Evolutionary conservation across 2,888 invertebrate species (phyloP), one percentile per base, ranked within the genome.

Genomic region (Drosophila demipolita): DNA sequence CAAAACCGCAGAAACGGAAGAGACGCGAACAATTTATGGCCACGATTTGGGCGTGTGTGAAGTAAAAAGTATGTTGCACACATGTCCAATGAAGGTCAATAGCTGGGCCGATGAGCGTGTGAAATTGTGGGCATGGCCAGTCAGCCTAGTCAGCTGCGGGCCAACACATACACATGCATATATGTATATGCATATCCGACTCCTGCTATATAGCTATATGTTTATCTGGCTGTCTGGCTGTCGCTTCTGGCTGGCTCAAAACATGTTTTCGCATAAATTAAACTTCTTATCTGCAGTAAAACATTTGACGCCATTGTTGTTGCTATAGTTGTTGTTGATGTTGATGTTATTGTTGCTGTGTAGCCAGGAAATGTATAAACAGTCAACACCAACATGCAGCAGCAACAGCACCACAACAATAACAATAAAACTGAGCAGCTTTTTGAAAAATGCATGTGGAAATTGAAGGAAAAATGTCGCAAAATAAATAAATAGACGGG

Each of bases 251-350:
- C 67, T 75, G 74, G 75, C 81, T 76, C 78, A 88, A 87, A 88
- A 87, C 90, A 90, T 90, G 90, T 84, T 87, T 90, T 87, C 90
- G 90, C 90, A 90, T 90, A 90, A 90, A 90, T 90, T 90, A 87
- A 90, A 83, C 81, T 87, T 89, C 90, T 90, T 90, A 90, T 90
- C 90, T 82, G 87, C 81, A 82, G 78, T 85, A 80, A 81, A 89
- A 80, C 90, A 91, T 88, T 88, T 89, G 89, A 86, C 73, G 86
- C 73, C 85, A 80, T 78, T 78, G 75, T 69, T 68, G 80, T 50
- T 72, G 67, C 45, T 63, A 67, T 52, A 58, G 58, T 61, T 81
- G 66, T 36, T 66, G 73, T 58, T 68, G 65, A 23, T 49, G 23
- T 54, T 58, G 68, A 52, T 61, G 59, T 65, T 45, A 45, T 23